These are phyloP conservation scores for Carassius auratus DNA, from an alignment of 2,113 vertebrate genomes.

Conservation along the genomic window DNA sequence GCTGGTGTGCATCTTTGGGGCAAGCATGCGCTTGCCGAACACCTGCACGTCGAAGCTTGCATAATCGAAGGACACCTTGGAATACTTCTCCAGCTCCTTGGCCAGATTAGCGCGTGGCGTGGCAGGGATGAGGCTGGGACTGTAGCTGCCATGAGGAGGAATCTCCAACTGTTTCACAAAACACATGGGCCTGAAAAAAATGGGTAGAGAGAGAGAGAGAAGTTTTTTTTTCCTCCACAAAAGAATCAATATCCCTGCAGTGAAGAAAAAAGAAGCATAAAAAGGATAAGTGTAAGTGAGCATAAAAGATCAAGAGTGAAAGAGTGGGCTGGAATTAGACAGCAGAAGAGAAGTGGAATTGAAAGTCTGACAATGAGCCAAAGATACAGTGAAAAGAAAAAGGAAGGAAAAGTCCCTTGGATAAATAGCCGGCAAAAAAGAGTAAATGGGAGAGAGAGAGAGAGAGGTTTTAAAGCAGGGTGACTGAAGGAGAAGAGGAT, in stretches of 20 bases:
- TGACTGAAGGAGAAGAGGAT: conserved; percentile 72
- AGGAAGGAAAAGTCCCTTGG: conserved; percentile 27
- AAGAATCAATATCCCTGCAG: conserved; percentile 28
- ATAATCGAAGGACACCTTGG: conserved; percentile 99
- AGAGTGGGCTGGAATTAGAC: conserved; percentile 32
- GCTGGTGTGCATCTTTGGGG: conserved; percentile 97
- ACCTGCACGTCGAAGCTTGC: conserved; percentile 99
- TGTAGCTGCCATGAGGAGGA: conserved; percentile 90
- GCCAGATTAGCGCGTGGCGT: conserved; percentile 95
- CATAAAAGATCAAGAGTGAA: conserved; percentile 35
- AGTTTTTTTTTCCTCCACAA: conserved; percentile 21
- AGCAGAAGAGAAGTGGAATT: conserved; percentile 41
- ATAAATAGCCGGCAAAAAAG: conserved; percentile 50
- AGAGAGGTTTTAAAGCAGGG: conserved; percentile 41
- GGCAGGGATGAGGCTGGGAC: conserved; percentile 85
- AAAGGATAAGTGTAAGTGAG: conserved; percentile 42
- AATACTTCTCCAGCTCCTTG: conserved; percentile 99
- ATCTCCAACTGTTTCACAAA: conserved; percentile 98
- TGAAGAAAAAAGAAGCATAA: conserved; percentile 31
- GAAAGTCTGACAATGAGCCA: conserved; percentile 39
- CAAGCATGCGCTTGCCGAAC: conserved; percentile 98
- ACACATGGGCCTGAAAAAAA: conserved; percentile 89
- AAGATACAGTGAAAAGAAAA: conserved; percentile 37
- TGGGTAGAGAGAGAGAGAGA: no score
- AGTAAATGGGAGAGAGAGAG: conserved; percentile 36